Evolutionary conservation across 2,888 invertebrate species (phyloP).

Genomic region (Hemicrepidius hirtus): DNA sequence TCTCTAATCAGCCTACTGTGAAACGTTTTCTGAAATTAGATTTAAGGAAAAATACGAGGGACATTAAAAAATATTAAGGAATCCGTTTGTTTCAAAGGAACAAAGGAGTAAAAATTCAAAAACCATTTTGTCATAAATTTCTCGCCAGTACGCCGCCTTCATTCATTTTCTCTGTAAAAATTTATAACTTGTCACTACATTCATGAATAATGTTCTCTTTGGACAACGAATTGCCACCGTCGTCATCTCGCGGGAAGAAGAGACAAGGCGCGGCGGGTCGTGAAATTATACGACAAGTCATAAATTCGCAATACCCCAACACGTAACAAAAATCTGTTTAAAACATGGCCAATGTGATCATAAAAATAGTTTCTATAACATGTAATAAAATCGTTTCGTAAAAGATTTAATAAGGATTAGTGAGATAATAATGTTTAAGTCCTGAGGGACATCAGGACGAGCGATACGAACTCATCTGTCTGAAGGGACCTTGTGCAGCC

Average conservation of each 20-base stretch:
- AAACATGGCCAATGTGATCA: too few species aligned
- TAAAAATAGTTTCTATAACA: too few species aligned
- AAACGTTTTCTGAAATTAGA: too few species aligned
- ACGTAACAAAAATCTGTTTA: conserved; percentile 24
- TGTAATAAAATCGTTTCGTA: conserved; percentile 47
- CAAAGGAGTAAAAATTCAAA: not conserved
- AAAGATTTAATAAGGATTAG: conserved; percentile 54
- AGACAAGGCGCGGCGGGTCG: conserved; percentile 41
- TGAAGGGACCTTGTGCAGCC: conserved; percentile 41
- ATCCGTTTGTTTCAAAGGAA: too few species aligned
- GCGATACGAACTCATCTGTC: conserved; percentile 54
- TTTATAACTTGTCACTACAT: conserved; percentile 24
- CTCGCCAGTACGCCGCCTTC: not conserved
- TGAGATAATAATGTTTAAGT: conserved; percentile 49
- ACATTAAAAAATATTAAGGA: too few species aligned
- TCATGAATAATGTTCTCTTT: conserved; percentile 25
- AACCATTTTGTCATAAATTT: not conserved
- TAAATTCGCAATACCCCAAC: conserved; percentile 29
- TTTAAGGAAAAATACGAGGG: too few species aligned
- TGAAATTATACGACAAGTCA: conserved; percentile 43
- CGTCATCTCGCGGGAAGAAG: conserved; percentile 17
- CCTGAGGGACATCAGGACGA: conserved; percentile 35
- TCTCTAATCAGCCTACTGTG: too few species aligned
- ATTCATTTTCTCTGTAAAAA: conserved; percentile 16
- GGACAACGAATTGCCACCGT: conserved; percentile 32